phyloP scores from a whole-genome alignment of 2,888 invertebrate genomes.

The Octodonta nipae region DNA sequence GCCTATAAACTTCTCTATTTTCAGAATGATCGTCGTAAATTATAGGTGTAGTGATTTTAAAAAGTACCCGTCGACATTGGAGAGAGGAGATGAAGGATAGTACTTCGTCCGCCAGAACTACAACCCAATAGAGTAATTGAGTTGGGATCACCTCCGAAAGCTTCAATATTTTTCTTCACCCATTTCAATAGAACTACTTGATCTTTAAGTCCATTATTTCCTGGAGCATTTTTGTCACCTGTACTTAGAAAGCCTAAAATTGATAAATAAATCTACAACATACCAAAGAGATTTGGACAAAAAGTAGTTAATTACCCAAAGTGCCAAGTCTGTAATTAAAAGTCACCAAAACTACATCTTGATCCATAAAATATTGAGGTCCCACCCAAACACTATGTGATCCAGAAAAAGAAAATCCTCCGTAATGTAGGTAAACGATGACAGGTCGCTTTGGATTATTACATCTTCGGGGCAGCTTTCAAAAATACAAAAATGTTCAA shows the following conservation, averaged over 20 bases:
- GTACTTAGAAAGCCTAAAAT: conserved; percentile 39
- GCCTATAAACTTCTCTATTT: too few species aligned
- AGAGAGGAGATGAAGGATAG: conserved; percentile 43
- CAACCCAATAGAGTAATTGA: conserved; percentile 51
- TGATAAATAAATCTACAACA: too few species aligned
- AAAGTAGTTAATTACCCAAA: conserved; percentile 36
- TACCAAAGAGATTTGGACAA: too few species aligned
- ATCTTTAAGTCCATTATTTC: conserved; percentile 58
- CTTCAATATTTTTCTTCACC: conserved; percentile 50
- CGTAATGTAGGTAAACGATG: conserved; percentile 53
- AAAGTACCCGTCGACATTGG: conserved; percentile 47
- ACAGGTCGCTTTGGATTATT: conserved; percentile 43
- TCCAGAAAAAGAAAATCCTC: conserved; percentile 48
- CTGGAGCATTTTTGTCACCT: conserved; percentile 50
- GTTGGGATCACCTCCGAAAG: conserved; percentile 55
- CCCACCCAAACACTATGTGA: conserved; percentile 44
- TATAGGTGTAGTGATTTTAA: neutral
- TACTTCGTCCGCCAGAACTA: conserved; percentile 36
- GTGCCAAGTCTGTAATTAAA: conserved; percentile 51
- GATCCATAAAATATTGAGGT: conserved; percentile 51
- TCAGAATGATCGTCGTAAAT: neutral
- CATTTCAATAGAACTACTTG: conserved; percentile 53
- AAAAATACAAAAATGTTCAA: too few species aligned
- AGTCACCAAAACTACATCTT: conserved; percentile 50
- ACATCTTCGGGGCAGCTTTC: too few species aligned